Evolutionary conservation across 2,888 invertebrate species (phyloP), one percentile per base, ranked within the genome.

Genomic region (Deilephila elpenor): DNA sequence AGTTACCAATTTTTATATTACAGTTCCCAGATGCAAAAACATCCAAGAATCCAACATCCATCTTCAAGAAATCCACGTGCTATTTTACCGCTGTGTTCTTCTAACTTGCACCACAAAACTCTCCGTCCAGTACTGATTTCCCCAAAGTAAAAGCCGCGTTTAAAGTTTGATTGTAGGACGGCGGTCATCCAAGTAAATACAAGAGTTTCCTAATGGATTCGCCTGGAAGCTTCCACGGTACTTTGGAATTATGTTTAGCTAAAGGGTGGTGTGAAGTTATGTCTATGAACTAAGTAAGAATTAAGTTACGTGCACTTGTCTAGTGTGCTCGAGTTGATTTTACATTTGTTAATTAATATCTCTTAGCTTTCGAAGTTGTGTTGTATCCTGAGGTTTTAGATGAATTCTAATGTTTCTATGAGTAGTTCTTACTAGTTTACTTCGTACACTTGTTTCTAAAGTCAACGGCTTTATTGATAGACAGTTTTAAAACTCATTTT

Each of bases 131-230:
- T 51, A 67, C 75, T 80, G 81, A 84, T 83, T 86, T 85, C 85
- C 85, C 86, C 71, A 76, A 76, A 81, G 86, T 78, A 77, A 77
- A 72, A 67, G 73, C 74, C 71, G 67, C 20, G 51, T 20, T 77
- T 79, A 77, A 82, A 84, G 78, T 85, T 84, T 82, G 81, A 85
- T 85, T 81, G 80, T 73, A 70, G 59, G 64, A 67, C 59, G 29
- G n/a, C 56, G 70, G 70, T 44, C 71, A 67, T 62, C 61, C 62
- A 72, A 72, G 53, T 72, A 62, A 72, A 70, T 73, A 70, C 51
- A 59, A 60, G 70, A 70, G 61, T 70, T 60, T 44, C 53, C 61
- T 73, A 71, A 71, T 71, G 71, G 71, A 37, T 60, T 51, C 34
- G 61, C 53, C 29, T 73, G 37, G 56, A 70, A 60, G 51, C 70